Base-by-base conservation (phyloP, 2,797 vertebrate species). In the Sphaeramia orbicularis region DNA sequence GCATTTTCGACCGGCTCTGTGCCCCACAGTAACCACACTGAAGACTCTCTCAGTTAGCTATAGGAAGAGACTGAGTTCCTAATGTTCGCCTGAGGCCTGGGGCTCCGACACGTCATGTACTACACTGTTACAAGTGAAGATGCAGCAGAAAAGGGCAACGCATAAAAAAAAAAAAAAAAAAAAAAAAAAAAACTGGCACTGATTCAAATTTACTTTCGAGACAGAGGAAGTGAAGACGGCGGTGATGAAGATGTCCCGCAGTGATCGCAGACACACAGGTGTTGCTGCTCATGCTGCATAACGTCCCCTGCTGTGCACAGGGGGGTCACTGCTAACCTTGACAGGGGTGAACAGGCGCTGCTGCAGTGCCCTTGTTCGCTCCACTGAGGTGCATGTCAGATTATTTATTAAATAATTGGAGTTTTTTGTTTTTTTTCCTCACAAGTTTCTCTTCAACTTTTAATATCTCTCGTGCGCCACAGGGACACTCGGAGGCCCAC, bases 371-470 rank as follows among this genome's bases (percentile, higher is more conserved):
- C 84, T 89, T 89, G 80, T 75, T 69, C 74, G 52, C 63, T 72
- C 54, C 11, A 1, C 41, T 42, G 58, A 73, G 77, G 76, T 69
- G 73, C 69, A 57, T 72, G 64, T 67, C 61, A 61, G 37, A 18
- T 72, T 71, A 44, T 72, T 82, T 82, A 81, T 86, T 81, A 67
- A 60, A 70, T 83, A 58, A 66, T 60, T 70, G 19, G 2, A 52
- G 38, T 66, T 62, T 54, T 53, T 58, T 14, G 32, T 8, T 49
- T 61, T 57, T 44, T 45, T 50, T 13, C 18, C 38, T 60, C 32
- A 8, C 35, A 78, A 85, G 54, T 83, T 88, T 81, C 52, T 35
- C 61, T 54, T 63, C 47, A 87, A 89, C 86, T 91, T 90, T 87
- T 89, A 87, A 86, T 89, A 88, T 85, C 73, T 82, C 76, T 52